Evolutionary conservation across 2,113 vertebrate species (phyloP).

Genomic region (Electrona antarctica): DNA sequence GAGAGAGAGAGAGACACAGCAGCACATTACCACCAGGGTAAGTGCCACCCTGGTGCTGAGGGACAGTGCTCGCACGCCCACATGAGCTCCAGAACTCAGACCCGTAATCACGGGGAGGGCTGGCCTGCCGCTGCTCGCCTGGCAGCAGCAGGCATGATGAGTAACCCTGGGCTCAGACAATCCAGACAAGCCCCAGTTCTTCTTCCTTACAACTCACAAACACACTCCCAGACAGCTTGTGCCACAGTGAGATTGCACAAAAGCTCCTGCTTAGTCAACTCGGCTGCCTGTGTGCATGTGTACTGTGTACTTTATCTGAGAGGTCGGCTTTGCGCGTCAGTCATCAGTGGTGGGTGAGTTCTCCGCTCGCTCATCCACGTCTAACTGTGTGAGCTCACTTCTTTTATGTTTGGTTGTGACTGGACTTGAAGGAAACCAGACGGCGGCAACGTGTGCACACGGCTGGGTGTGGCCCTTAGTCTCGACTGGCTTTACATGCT

Average conservation of each 20-base stretch:
- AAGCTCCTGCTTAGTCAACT: slow-evolving; percentile 50
- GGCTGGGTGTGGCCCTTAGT: slow-evolving; percentile 40
- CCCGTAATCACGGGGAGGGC: slow-evolving; percentile 48
- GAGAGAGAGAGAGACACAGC: background rate
- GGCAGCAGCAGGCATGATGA: slow-evolving; percentile 56
- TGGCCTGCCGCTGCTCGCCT: no score
- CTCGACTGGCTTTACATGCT: background rate
- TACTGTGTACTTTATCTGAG: slow-evolving; percentile 27
- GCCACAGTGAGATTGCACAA: slow-evolving; percentile 47
- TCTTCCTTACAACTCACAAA: background rate
- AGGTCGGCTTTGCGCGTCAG: slow-evolving; percentile 57
- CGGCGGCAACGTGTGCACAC: slow-evolving; percentile 19
- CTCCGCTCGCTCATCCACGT: slow-evolving; percentile 64
- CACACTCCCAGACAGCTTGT: slow-evolving; percentile 39
- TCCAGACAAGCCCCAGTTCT: slow-evolving; percentile 32
- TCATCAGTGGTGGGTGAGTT: slow-evolving; percentile 59
- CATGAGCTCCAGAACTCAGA: slow-evolving; percentile 34
- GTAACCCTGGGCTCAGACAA: slow-evolving; percentile 64
- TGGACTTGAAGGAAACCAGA: slow-evolving; percentile 47
- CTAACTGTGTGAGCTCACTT: slow-evolving; percentile 62
- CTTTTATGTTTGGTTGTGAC: slow-evolving; percentile 59
- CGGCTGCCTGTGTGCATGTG: slow-evolving; percentile 12
- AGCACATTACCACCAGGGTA: background rate
- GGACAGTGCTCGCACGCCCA: slow-evolving; percentile 47
- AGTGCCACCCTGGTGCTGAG: slow-evolving; percentile 37